Conservation (phyloP, 92 coral and sea anemone species). For the Zoanthus gigantus region DNA sequence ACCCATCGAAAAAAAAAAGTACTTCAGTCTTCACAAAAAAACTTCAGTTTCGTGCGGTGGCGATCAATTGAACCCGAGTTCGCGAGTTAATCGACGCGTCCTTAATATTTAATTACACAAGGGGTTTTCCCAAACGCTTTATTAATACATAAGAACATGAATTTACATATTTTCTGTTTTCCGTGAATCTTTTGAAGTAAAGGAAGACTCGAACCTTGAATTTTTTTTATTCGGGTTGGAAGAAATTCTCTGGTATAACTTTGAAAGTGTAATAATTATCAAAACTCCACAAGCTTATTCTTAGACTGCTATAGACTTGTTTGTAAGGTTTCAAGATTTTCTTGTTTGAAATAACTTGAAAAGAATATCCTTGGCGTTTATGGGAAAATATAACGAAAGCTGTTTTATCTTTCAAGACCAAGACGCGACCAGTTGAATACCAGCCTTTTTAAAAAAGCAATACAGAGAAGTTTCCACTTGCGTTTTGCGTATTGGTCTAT, state of each 20-base stretch:
- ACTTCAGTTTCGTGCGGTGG: neutral
- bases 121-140: conserved; percentile 50
- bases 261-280: neutral
- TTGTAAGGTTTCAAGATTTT: neutral
- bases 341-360: neutral
- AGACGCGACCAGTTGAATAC: neutral
- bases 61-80: neutral
- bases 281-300: neutral
- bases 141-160: conserved; percentile 26
- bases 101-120: conserved; percentile 32
- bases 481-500: neutral
- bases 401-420: neutral
- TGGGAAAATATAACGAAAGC: neutral
- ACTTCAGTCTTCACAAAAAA: neutral
- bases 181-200: neutral
- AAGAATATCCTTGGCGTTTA: neutral
- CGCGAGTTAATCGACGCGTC: conserved; percentile 35
- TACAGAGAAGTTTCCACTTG: neutral
- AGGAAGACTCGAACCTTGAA: neutral
- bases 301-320: neutral
- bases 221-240: neutral
- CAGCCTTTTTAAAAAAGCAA: neutral
- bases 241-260: neutral
- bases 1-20: neutral
- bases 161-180: neutral